Evolutionary conservation across 1,140 invertebrate species (phyloP), one percentile per base, ranked within the genome.

Genomic region (Thaumetopoea pityocampa): DNA sequence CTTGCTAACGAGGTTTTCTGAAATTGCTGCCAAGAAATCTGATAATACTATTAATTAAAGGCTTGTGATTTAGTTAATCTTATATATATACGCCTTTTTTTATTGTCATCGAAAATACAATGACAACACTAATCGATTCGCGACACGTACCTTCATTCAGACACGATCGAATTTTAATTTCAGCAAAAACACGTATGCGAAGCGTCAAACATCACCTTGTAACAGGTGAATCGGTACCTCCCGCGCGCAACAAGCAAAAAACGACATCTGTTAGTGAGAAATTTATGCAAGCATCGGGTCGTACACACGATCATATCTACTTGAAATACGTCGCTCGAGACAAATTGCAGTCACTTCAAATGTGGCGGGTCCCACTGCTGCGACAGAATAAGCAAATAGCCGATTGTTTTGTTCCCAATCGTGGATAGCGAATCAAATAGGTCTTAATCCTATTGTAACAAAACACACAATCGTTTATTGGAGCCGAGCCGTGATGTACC

Each of bases 281-380:
- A 77, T 73, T 57, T 67, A 73, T 65, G 72, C 65, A 71, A 65
- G 67, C 63, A 55, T 59, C 43, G 53, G n/a, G 26, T 54, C 56
- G 57, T 61, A 65, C 60, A 69, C 63, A 67, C 66, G 78, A 82
- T 79, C 66, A 79, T 82, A 78, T 79, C 72, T 74, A 70, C 64
- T 73, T 70, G 71, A 67, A 70, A 69, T 67, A 76, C 63, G 67
- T 79, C 74, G 60, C 36, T 23, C 32, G 53, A 67, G 71, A 78
- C 74, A 82, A 82, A 82, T 82, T 82, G 78, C 61, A 71, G 38
- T 77, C 70, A 69, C 72, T 69, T 73, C 68, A 74, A 78, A 72
- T 58, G 56, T 68, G 62, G 63, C 67, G 60, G 68, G 57, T 60
- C 62, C 58, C 55, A 44, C 32, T 28, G 49, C 32, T 50, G 51